Evolutionary conservation across 2,797 vertebrate genomes (phyloP).

Genomic region (Pseudochirops corinnae): DNA sequence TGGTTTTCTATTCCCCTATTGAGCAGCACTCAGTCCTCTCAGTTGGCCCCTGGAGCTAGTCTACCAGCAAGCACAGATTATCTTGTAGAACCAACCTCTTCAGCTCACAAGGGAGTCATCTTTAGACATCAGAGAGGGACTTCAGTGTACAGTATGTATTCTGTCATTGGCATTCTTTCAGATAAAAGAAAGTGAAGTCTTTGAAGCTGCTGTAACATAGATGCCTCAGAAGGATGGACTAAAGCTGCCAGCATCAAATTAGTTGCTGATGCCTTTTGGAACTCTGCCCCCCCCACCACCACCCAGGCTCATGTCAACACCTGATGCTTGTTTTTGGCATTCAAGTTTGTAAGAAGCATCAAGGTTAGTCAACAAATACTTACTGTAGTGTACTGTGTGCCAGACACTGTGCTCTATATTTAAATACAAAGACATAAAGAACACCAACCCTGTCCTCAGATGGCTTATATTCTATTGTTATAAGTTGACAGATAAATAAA

Average conservation of each 20-base stretch:
- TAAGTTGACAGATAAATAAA: not conserved
- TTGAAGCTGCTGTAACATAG: not conserved
- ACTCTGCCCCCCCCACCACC: not conserved
- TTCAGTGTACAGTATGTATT: not conserved
- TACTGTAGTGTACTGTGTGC: not conserved
- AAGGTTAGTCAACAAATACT: not conserved
- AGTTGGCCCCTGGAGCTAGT: not conserved
- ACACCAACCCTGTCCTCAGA: not conserved
- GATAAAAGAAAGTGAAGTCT: not conserved
- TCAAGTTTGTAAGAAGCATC: not conserved
- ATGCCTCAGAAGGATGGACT: not conserved
- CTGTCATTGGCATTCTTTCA: not conserved
- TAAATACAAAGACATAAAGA: not conserved
- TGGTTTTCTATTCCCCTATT: not conserved
- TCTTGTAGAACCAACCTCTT: not conserved
- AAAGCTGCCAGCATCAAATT: not conserved
- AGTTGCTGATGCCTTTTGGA: not conserved
- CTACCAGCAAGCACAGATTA: not conserved
- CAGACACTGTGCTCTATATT: not conserved
- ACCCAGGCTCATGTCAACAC: not conserved
- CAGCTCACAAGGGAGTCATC: not conserved
- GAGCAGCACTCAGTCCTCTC: not conserved
- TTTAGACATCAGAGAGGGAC: not conserved
- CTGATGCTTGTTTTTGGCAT: not conserved
- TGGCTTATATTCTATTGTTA: not conserved